phyloP scores from a whole-genome alignment of 1,140 invertebrate genomes.

The Bacillus rossius region DNA sequence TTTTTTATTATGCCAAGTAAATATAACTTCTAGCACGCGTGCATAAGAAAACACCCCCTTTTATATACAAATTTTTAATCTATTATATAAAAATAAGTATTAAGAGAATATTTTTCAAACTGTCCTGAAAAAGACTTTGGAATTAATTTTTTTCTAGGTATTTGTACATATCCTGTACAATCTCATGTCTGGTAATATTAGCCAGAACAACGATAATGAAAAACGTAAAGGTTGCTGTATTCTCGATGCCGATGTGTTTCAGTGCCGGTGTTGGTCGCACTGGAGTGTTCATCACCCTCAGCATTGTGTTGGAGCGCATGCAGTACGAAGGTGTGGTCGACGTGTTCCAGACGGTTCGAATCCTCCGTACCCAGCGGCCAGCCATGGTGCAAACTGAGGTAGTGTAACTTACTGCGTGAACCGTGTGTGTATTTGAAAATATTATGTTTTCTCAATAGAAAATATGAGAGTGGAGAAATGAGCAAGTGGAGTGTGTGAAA shows the following conservation, averaged over 20 bases:
- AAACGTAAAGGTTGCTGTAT: too few relatives aligned
- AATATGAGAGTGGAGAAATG: neutral
- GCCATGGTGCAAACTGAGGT: conserved; percentile 99
- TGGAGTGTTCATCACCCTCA: conserved; percentile 97
- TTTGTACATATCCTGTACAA: too few relatives aligned
- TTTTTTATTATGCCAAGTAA: too few relatives aligned
- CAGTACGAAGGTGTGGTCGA: conserved; percentile 98
- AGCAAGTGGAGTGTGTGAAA: neutral
- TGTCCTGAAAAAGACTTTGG: too few relatives aligned
- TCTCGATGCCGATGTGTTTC: too few relatives aligned
- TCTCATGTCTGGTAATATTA: neutral
- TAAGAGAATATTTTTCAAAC: too few relatives aligned
- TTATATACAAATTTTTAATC: too few relatives aligned
- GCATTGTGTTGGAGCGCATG: conserved; percentile 98
- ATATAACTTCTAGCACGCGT: too few relatives aligned
- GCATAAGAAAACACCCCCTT: too few relatives aligned
- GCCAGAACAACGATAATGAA: neutral
- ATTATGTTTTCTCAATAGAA: neutral
- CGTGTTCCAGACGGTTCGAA: conserved; percentile 98
- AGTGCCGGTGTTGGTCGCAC: conserved; percentile 94
- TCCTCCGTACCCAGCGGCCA: conserved; percentile 94
- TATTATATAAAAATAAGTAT: too few relatives aligned
- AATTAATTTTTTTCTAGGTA: too few relatives aligned
- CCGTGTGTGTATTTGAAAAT: too few relatives aligned
- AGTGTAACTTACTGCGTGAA: conserved; percentile 22